Evolutionary conservation across 2,113 vertebrate genomes (phyloP).

Genomic region (Oenanthe melanoleuca): DNA sequence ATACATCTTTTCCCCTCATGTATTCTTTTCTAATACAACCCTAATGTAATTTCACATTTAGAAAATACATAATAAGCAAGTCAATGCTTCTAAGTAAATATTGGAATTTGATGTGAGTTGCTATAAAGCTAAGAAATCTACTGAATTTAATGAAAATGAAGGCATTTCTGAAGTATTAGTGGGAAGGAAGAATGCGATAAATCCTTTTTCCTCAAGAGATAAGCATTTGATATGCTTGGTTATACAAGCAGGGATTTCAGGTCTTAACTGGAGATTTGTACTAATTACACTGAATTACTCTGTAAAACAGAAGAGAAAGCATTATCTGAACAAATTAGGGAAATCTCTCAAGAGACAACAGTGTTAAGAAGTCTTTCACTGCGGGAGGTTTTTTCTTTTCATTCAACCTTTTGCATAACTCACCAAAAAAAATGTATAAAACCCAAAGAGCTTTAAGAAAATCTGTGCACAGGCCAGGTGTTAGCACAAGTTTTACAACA

Average conservation of each 20-base stretch:
- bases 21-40: not conserved
- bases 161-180: not conserved
- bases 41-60: not conserved
- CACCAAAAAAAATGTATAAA: not conserved
- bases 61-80: not conserved
- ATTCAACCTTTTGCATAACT: not conserved
- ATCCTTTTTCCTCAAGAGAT: not conserved
- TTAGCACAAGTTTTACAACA: not conserved
- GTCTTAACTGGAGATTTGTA: slow-evolving; percentile 26
- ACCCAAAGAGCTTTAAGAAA: not conserved
- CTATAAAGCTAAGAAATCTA: not conserved
- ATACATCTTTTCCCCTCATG: not conserved
- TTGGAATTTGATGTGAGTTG: not conserved
- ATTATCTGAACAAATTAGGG: slow-evolving; percentile 1
- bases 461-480: rapidly evolving
- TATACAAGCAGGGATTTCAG: slow-evolving; percentile 14
- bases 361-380: not conserved
- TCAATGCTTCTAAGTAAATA: not conserved
- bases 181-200: not conserved
- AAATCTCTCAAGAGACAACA: not conserved
- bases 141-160: not conserved
- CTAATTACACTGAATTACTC: slow-evolving; percentile 16
- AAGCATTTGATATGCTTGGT: not conserved
- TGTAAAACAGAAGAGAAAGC: not conserved
- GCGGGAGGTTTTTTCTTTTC: not conserved